Evolutionary conservation across 2,113 vertebrate genomes (phyloP), one percentile per base, ranked within the genome.

Genomic region (Mungos mungo): DNA sequence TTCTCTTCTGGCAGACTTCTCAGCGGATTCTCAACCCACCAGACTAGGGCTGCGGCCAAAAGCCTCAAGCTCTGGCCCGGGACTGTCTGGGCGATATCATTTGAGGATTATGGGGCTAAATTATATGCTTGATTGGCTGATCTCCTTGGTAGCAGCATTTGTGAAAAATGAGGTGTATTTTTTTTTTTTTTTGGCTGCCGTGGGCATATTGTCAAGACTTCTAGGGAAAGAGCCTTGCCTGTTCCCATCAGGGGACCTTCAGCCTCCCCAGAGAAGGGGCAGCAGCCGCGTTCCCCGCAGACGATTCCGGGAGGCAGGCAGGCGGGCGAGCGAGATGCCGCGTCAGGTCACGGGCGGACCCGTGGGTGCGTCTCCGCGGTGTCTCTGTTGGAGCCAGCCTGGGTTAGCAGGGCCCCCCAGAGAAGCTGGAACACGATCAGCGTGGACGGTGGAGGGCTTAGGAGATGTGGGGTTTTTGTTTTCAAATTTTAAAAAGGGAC

Each of bases 401-500:
- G 92, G 77, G 95, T 96, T 82, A 84, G 95, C 95, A 94, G 92
- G 89, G 84, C 90, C 94, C 89, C 31, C 33, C 97, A 90, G 65
- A 83, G 95, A 96, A 94, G 82, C 96, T 89, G 98, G 97, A 94
- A 89, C 60, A 21, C 41, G 27, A 94, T 97, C 96, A 90, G 60
- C 33, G 31, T 60, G 60, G 15, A 21, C n/a, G 0, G 15, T 0
- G 27, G 18, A 66, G 54, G 72, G n/a, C 71, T 38, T 38, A 1
- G 10, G 97, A 87, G 96, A 95, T 57, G 84, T 77, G 88, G 93
- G 92, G 96, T 97, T 98, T 98, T 93, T 79, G 89, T 92, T 97
- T 97, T 93, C 92, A 95, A 16, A 47, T 54, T 63, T 83, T 54
- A 57, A 23, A 63, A 74, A 45, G 0, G 9, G 47, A 94, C 72